Evolutionary conservation across 2,797 vertebrate species (phyloP), one percentile per base, ranked within the genome.

Genomic region (Loriculus beryllinus): DNA sequence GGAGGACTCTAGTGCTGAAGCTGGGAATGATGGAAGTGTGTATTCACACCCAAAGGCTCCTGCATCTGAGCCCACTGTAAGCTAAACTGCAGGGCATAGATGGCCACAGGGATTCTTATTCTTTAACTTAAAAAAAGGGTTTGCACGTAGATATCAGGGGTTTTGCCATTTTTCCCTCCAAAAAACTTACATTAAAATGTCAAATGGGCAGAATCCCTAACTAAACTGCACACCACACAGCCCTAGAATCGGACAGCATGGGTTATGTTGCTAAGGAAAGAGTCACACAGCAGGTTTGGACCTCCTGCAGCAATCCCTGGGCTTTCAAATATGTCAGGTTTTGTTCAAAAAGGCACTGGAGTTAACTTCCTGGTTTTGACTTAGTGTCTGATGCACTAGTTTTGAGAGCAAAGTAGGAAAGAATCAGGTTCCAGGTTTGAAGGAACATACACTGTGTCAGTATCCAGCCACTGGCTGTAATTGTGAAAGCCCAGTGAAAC

Each of bases 391-490:
- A 5, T 0, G 11, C 16, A 3, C 57, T 6, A 5, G 6, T 56
- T 57, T 63, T 0, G 3, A 62, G n/a, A 65, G 42, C 12, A 43
- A 39, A 42, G 43, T 43, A 78, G 62, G 7, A 39, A 12, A 56
- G 42, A 76, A 12, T 5, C 6, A 6, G 42, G 51, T 20, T 29
- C 7, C 35, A 31, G 31, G 62, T 37, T 17, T 25, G 51, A 64
- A 60, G 71, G 56, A 45, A 49, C 0, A 9, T 4, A 2, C 1
- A 9, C n/a, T 21, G 31, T 35, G 68, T 37, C 43, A 9, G 2
- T 6, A 35, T 9, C 31, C 52, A 13, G 35, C 23, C 45, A 1
- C 40, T 5, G 56, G 10, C 21, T 14, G 19, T 7, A 31, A 9
- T 1, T 29, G 68, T 2, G 12, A 51, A 48, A 51, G 87, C 54